Percentiles rank a stretch among this genome's conserved stretches.
These are phyloP conservation scores for Calypte anna DNA, from an alignment of 2,113 vertebrate species.

Conservation along the genomic window DNA sequence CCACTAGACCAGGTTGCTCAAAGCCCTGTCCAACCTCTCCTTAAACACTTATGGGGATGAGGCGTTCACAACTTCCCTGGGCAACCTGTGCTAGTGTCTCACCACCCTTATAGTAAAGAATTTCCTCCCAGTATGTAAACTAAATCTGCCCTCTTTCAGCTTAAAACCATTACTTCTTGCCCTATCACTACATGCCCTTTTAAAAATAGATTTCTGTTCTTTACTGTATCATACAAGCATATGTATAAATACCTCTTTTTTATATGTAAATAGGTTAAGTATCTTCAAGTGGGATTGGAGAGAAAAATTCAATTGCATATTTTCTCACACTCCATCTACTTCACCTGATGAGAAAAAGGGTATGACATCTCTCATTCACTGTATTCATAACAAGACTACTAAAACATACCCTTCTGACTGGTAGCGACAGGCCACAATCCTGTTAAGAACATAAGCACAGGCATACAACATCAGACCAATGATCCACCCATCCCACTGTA, in stretches of 20 bases:
- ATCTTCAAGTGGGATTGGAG: not conserved
- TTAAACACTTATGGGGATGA: no score
- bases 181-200: no score
- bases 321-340: not conserved
- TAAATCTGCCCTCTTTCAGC: no score
- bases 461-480: not conserved
- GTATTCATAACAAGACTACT: not conserved
- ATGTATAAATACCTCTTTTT: not conserved
- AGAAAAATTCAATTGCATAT: not conserved
- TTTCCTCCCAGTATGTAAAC: no score
- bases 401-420: not conserved
- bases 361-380: not conserved
- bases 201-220: not conserved
- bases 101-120: no score
- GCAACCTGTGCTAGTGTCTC: no score
- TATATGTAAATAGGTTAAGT: not conserved
- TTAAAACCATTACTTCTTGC: no score
- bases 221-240: not conserved
- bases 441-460: not conserved
- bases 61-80: no score
- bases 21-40: no score
- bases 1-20: no score
- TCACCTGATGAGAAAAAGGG: not conserved
- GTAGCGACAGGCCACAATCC: not conserved
- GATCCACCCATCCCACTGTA: not conserved